Evolutionary conservation across 2,113 vertebrate species (phyloP), one percentile per base, ranked within the genome.

Genomic region (Notothenia rossii): DNA sequence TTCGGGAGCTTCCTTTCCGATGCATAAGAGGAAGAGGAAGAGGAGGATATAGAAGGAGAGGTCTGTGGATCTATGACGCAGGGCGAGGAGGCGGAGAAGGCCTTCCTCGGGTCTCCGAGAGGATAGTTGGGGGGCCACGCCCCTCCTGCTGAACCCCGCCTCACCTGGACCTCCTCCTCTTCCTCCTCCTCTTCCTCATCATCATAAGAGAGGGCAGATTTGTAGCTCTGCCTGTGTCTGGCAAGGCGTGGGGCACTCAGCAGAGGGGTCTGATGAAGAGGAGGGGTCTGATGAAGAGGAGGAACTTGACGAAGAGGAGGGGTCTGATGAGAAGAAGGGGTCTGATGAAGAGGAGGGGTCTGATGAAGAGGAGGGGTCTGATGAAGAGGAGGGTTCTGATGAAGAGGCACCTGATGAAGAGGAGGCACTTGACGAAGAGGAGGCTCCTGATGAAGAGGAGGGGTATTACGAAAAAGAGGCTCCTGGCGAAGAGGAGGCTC

Each of bases 181-280:
- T 88, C 81, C 0, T 86, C 86, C 0, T 79, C 83, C 36, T 88
- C 75, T 3, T 29, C 29, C 0, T 88, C 86, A 0, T 87, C 81
- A 72, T 91, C 91, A 36, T 12, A 64, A 33, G 87, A 92, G 5
- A 94, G 55, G 0, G 91, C 93, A 25, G 68, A 63, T 71, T 87
- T 93, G 81, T 94, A 94, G 79, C 91, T 94, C n/a, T 49, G 56
- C 11, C 93, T 64, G 85, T 89, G 10, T 70, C 81, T 83, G 25
- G 55, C 0, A 9, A 20, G 54, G 3, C 69, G 78, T 7, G 55
- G n/a, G 25, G 7, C 1, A 0, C 17, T 18, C 40, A 49, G 45
- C 66, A 33, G 6, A 56, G 0, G 7, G 29, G 15, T 1, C 0
- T 51, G 56, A 22, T 29, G 65, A 40, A 1, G 58, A 67, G 66